A percentile compares a stretch with the other conserved stretches of the same genome.
phyloP scores from a whole-genome alignment of 1,140 invertebrate species.

The Mya arenaria region DNA sequence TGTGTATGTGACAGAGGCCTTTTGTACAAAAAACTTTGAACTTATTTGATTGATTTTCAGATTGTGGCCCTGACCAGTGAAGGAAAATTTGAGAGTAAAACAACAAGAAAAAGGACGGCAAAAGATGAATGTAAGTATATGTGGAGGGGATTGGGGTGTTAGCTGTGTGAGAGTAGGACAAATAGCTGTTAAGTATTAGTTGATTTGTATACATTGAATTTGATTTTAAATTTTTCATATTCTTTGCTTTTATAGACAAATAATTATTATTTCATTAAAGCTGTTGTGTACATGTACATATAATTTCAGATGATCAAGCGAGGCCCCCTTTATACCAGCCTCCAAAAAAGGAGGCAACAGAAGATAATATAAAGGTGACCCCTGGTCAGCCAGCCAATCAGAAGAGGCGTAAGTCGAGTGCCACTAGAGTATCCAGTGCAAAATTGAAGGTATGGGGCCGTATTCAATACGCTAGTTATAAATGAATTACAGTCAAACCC shows the following conservation, averaged over 20 bases:
- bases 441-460: slow-evolving; percentile 24
- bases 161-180: too few species aligned
- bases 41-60: slow-evolving; percentile 49
- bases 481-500: too few species aligned
- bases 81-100: slow-evolving; percentile 79
- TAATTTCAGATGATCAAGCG: slow-evolving; percentile 70
- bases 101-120: slow-evolving; percentile 76
- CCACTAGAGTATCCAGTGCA: slow-evolving; percentile 38
- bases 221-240: too few species aligned
- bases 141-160: too few species aligned
- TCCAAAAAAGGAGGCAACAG: slow-evolving; percentile 53
- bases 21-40: background rate
- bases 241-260: too few species aligned
- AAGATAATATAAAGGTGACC: slow-evolving; percentile 42
- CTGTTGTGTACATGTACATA: too few species aligned
- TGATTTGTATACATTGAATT: too few species aligned
- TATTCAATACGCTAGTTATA: background rate
- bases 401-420: slow-evolving; percentile 47
- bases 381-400: background rate
- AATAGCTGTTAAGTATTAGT: too few species aligned
- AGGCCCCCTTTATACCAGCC: slow-evolving; percentile 71
- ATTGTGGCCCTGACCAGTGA: slow-evolving; percentile 79
- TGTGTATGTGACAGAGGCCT: background rate
- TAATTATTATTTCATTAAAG: too few species aligned
- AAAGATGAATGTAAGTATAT: slow-evolving; percentile 81